Percentiles rank a stretch among this genome's conserved stretches.
Conservation (phyloP, 2,888 invertebrate species). For the Plagodis dolabraria region DNA sequence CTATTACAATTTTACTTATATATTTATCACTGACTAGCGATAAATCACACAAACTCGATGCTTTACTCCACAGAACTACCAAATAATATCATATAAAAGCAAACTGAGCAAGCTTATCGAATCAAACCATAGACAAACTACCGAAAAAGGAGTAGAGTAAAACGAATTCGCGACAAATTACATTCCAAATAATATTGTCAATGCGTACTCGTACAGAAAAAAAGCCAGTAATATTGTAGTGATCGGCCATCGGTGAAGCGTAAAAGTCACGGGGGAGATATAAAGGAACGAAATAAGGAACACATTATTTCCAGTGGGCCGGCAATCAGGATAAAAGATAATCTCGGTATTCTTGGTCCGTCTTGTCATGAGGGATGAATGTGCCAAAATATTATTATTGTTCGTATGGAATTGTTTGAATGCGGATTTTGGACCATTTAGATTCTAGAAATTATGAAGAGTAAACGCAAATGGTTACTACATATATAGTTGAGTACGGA, state of each 20-base stretch:
- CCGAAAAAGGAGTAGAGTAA: slow-evolving; percentile 34
- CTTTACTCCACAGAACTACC: too few species aligned
- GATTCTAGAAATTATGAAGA: too few species aligned
- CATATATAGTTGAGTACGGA: too few species aligned
- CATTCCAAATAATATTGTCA: slow-evolving; percentile 58
- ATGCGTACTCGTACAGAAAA: slow-evolving; percentile 53
- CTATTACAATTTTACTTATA: too few species aligned
- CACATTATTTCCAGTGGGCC: slow-evolving; percentile 63
- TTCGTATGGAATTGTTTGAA: slow-evolving; percentile 16
- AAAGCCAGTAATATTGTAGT: slow-evolving; percentile 52
- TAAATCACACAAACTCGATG: too few species aligned
- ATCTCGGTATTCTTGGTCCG: slow-evolving; percentile 50
- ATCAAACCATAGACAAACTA: slow-evolving; percentile 37
- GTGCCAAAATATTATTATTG: slow-evolving; percentile 50
- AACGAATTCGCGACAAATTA: slow-evolving; percentile 51
- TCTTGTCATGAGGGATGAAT: slow-evolving; percentile 52
- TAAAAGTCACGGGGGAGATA: slow-evolving; percentile 52
- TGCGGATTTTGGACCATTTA: not conserved
- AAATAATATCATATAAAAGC: slow-evolving; percentile 8
- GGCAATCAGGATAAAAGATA: slow-evolving; percentile 60
- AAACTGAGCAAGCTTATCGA: slow-evolving; percentile 25
- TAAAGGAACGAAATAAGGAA: slow-evolving; percentile 55
- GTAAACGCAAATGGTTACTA: too few species aligned
- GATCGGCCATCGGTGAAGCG: slow-evolving; percentile 51
- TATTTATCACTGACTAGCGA: too few species aligned